Evolutionary conservation across 2,797 vertebrate species (phyloP).

Genomic region (Acropternis orthonyx): DNA sequence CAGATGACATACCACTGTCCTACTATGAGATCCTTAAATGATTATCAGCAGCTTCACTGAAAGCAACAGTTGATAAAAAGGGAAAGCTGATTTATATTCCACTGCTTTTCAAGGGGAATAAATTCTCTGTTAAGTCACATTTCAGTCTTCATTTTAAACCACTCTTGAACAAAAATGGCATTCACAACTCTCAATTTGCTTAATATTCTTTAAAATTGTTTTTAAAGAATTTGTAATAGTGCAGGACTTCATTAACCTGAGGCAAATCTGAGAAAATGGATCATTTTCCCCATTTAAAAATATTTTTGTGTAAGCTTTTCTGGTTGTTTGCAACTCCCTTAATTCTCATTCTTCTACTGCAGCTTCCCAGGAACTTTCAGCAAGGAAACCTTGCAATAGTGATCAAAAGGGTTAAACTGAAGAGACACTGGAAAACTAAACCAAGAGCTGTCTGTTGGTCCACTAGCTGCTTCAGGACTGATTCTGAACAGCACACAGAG

Average conservation of each 20-base stretch:
- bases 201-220: background rate
- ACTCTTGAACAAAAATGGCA: background rate
- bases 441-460: background rate
- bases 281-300: background rate
- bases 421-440: background rate
- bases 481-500: background rate
- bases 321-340: background rate
- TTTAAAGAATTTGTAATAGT: background rate
- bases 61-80: background rate
- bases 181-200: background rate
- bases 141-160: background rate
- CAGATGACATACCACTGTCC: background rate
- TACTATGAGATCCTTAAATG: background rate
- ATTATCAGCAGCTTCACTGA: background rate
- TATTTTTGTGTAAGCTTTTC: accelerated
- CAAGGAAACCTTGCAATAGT: background rate
- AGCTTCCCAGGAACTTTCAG: background rate
- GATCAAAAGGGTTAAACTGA: background rate
- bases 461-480: background rate
- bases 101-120: background rate
- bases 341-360: background rate
- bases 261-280: background rate
- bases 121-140: background rate
- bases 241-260: background rate
- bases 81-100: background rate